Conservation (phyloP, 2,113 vertebrate genomes). For the Rhizomys pruinosus region DNA sequence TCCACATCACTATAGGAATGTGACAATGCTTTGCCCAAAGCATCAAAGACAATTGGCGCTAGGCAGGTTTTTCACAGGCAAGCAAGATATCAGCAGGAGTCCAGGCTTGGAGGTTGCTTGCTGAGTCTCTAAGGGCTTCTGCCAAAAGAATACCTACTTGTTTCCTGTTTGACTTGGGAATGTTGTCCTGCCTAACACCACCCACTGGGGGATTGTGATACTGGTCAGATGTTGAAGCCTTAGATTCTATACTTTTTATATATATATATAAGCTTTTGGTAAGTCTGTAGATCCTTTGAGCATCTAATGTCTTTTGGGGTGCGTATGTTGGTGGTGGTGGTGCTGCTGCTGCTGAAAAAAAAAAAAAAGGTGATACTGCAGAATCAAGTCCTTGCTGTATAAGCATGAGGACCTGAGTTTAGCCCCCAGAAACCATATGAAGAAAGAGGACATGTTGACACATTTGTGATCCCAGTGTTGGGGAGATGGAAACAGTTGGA, state of each 20-base stretch:
- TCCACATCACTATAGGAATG: no score
- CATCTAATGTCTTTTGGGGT: neutral
- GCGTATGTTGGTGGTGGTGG: no score
- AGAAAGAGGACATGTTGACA: neutral
- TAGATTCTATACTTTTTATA: neutral
- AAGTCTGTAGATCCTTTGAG: neutral
- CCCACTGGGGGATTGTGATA: neutral
- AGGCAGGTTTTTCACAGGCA: no score
- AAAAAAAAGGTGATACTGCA: no score
- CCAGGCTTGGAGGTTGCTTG: no score
- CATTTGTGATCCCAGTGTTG: neutral
- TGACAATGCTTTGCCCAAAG: no score
- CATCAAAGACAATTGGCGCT: no score
- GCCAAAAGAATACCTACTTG: no score
- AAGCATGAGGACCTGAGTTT: neutral
- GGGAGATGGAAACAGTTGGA: neutral
- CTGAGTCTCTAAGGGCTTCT: no score
- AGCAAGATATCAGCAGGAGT: no score
- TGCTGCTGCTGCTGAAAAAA: no score
- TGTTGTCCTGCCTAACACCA: neutral
- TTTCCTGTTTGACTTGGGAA: conserved; percentile 13
- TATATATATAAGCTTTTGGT: neutral
- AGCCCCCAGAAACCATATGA: neutral
- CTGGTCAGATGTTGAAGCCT: neutral
- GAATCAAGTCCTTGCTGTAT: neutral